Percentiles rank a stretch among this genome's conserved stretches.
These are phyloP conservation scores for Galendromus occidentalis DNA, from an alignment of 1,140 invertebrate species.

Conservation along the genomic window DNA sequence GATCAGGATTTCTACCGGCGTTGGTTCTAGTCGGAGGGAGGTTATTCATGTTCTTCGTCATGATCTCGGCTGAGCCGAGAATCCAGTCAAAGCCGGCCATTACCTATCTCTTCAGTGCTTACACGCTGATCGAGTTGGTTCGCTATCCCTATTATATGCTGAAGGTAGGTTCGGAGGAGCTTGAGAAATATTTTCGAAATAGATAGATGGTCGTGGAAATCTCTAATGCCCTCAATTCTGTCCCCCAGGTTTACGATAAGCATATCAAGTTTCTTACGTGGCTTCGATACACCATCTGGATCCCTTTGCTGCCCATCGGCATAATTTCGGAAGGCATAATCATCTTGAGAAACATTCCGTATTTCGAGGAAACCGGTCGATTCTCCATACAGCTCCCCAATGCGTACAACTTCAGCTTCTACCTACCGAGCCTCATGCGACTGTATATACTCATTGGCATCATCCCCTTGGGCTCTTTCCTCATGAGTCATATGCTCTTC, in stretches of 20 bases:
- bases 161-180: slow-evolving; percentile 33
- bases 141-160: slow-evolving; percentile 2
- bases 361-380: slow-evolving; percentile 60
- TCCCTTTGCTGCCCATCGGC: slow-evolving; percentile 70
- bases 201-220: slow-evolving; percentile 33
- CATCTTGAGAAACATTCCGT: slow-evolving; percentile 45
- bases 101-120: slow-evolving; percentile 64
- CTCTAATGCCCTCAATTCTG: slow-evolving; percentile 64
- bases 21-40: slow-evolving; percentile 44
- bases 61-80: slow-evolving; percentile 59
- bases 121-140: slow-evolving; percentile 56
- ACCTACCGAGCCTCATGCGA: slow-evolving; percentile 55
- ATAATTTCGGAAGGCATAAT: slow-evolving; percentile 58
- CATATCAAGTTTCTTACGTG: slow-evolving; percentile 61
- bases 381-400: slow-evolving; percentile 62
- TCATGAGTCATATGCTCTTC: slow-evolving; percentile 60
- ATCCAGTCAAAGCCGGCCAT: slow-evolving; percentile 67
- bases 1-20: slow-evolving; percentile 37
- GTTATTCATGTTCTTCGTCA: slow-evolving; percentile 53
- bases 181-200: slow-evolving; percentile 14
- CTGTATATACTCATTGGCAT: slow-evolving; percentile 52
- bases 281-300: slow-evolving; percentile 80
- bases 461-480: slow-evolving; percentile 44
- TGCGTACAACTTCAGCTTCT: slow-evolving; percentile 59
- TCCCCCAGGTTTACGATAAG: slow-evolving; percentile 50